Base-by-base conservation (phyloP, 35 echinoderm and acorn worm genomes). In the Antedon bifida region DNA sequence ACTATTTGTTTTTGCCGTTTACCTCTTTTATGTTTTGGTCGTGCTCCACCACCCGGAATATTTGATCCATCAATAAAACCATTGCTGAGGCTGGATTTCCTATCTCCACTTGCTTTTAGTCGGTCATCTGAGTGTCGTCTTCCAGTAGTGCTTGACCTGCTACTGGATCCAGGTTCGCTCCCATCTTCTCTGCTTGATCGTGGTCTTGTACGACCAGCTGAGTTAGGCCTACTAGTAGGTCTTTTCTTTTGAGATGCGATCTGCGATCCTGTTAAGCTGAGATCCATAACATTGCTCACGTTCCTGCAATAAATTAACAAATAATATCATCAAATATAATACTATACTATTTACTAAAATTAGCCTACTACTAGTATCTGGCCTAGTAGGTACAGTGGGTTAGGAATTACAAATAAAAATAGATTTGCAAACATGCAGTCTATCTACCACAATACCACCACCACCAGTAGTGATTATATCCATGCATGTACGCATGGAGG, bases 181-280 rank as follows among this genome's bases (percentile, higher is more conserved):
- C 4, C 38, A 4, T 14, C 14, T 64, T 74, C 75, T 39, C 87
- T 74, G 39, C 79, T 81, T 0, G 85, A 84, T 1, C 30, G 36
- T 39, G 88, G 82, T 36, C 85, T 28, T 28, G 80, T 11, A 73
- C 33, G 13, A 56, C 36, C 86, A 77, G 84, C 87, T 75, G 93
- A 86, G 56, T 79, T 82, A n/a, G n/a, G n/a, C n/a, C n/a, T n/a
- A n/a, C n/a, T n/a, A n/a, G n/a, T 42, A 3, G 86, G 86, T 45
- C 89, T 46, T 75, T 96, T 96, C 14, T 77, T 85, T 8, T 86
- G 51, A 34, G 89, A 88, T 64, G 51, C 5, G 30, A 91, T 88
- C 75, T 96, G 93, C n/a, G 93, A 96, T 36, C 93, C 93, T 34
- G 89, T 91, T 16, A 96, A 74, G 39, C 93, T 96, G 11, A 96